Evolutionary conservation across 2,797 vertebrate species (phyloP).

Genomic region (Scolopax bukidnonensis): DNA sequence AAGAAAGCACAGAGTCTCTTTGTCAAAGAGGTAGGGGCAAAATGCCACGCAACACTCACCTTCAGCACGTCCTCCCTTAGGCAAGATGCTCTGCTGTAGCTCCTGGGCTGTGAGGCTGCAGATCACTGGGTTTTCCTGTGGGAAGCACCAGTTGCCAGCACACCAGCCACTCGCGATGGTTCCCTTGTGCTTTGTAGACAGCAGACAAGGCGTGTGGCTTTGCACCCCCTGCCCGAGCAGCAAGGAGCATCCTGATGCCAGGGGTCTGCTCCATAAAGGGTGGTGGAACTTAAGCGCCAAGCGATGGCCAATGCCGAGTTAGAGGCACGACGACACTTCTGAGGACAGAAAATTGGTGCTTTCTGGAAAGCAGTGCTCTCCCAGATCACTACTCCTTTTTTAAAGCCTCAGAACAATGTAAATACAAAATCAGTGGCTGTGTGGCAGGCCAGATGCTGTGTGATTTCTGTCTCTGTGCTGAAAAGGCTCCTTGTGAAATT

Average conservation of each 20-base stretch:
- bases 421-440: neutral
- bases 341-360: neutral
- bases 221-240: neutral
- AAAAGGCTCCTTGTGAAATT: neutral
- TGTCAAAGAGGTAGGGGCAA: constrained; percentile 89
- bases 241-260: neutral
- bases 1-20: constrained; percentile 92
- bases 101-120: neutral
- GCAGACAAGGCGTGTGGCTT: neutral
- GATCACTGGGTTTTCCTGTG: neutral
- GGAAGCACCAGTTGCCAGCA: neutral
- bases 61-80: neutral
- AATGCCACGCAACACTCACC: rapidly evolving
- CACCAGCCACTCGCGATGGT: rapidly evolving
- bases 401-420: neutral
- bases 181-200: neutral
- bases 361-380: neutral
- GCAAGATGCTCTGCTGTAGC: neutral
- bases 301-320: rapidly evolving
- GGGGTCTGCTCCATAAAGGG: neutral
- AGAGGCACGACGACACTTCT: rapidly evolving
- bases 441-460: neutral
- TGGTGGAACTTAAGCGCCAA: neutral
- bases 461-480: neutral
- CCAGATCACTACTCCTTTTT: neutral